These are phyloP conservation scores for Poecilobothrus nobilitatus DNA, from an alignment of 2,888 invertebrate genomes.

Conservation along the genomic window DNA sequence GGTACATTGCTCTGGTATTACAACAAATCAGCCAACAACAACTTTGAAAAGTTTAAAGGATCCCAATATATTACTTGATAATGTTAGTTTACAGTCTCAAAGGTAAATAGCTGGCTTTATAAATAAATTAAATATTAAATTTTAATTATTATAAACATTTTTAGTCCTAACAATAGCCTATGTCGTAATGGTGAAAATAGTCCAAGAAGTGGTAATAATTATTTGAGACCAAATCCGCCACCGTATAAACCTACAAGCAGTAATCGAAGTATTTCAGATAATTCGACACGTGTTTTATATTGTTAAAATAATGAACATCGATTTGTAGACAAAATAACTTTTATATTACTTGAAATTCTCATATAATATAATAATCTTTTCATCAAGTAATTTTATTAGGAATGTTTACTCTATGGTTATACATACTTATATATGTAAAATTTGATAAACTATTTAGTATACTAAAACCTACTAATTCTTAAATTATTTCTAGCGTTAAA, in stretches of 20 bases:
- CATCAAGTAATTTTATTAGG: too few relatives aligned
- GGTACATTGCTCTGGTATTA: slow-evolving; percentile 51
- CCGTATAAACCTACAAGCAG: slow-evolving; percentile 40
- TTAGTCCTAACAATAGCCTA: slow-evolving; percentile 52
- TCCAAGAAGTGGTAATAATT: slow-evolving; percentile 43
- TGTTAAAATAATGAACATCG: slow-evolving; percentile 30
- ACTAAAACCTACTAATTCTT: too few relatives aligned
- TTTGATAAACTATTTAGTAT: too few relatives aligned
- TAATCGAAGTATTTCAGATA: slow-evolving; percentile 36
- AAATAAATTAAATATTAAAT: neutral
- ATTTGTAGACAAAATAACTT: too few relatives aligned
- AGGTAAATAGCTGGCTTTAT: slow-evolving; percentile 31
- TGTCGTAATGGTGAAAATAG: slow-evolving; percentile 46
- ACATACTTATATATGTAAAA: too few relatives aligned
- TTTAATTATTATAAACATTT: slow-evolving; percentile 15
- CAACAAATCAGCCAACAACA: slow-evolving; percentile 50
- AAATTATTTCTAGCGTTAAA: too few relatives aligned
- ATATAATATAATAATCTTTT: too few relatives aligned
- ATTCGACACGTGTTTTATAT: slow-evolving; percentile 42
- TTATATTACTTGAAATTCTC: too few relatives aligned
- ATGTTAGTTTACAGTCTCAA: slow-evolving; percentile 40
- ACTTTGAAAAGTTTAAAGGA: slow-evolving; percentile 53
- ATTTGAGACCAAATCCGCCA: slow-evolving; percentile 42
- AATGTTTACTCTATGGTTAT: too few relatives aligned
- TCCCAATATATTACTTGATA: slow-evolving; percentile 41